Evolutionary conservation across 2,797 vertebrate genomes (phyloP).

Genomic region (Hippocampus kuda): DNA sequence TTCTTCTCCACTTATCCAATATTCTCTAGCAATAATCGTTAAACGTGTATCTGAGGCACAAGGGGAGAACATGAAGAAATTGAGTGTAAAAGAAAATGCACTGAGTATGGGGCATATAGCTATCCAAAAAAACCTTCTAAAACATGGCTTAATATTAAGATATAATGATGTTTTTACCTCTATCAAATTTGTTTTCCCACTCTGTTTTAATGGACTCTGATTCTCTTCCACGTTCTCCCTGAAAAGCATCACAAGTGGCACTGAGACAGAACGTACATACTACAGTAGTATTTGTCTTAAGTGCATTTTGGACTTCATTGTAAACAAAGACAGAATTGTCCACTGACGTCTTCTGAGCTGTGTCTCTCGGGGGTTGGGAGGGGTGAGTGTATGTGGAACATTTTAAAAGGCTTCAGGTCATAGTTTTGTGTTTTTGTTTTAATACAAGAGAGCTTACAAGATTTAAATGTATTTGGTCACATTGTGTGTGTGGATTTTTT

Average conservation of each 20-base stretch:
- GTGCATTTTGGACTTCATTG: conserved; percentile 53
- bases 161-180: conserved; percentile 1
- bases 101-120: conserved; percentile 41
- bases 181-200: neutral
- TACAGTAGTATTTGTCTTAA: conserved; percentile 34
- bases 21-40: conserved; percentile 61
- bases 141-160: conserved; percentile 23
- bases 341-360: conserved; percentile 37
- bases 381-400: conserved; percentile 23
- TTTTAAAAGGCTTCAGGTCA: conserved; percentile 53
- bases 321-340: conserved; percentile 60
- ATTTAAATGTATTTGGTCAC: conserved; percentile 48
- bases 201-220: neutral
- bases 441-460: conserved; percentile 31
- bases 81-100: conserved; percentile 29
- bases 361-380: conserved; percentile 36
- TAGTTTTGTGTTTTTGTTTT: conserved; percentile 35
- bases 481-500: conserved; percentile 10
- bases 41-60: conserved; percentile 72
- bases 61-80: conserved; percentile 63
- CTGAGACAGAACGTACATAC: conserved; percentile 47
- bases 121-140: conserved; percentile 49
- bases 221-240: conserved; percentile 27
- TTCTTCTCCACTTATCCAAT: conserved; percentile 40
- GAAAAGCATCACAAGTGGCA: conserved; percentile 21